Evolutionary conservation across 1,140 invertebrate species (phyloP).

Genomic region (Hestina assimilis): DNA sequence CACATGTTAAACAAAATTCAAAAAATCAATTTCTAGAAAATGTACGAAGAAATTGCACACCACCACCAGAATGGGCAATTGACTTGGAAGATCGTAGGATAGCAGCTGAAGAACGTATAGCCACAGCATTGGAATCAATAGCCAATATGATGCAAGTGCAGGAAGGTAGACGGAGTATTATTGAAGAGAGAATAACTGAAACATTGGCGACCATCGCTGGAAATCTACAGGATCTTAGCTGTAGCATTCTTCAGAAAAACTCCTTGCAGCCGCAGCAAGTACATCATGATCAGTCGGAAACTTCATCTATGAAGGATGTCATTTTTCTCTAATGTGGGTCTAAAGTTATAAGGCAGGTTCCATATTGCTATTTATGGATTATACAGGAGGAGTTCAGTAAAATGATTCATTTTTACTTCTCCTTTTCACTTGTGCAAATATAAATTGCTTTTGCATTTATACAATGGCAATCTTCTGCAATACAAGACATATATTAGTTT

Average conservation of each 20-base stretch:
- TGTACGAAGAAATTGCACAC: constrained; percentile 25
- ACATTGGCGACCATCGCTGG: constrained; percentile 55
- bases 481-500: too few relatives aligned
- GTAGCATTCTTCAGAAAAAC: constrained; percentile 25
- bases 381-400: too few relatives aligned
- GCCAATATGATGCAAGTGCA: constrained; percentile 47
- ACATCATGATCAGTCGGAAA: constrained; percentile 37
- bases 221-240: constrained; percentile 56
- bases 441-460: too few relatives aligned
- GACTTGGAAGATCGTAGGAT: constrained; percentile 63
- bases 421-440: too few relatives aligned
- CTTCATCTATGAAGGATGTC: constrained; percentile 43
- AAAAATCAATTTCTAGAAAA: constrained; percentile 36
- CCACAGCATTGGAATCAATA: constrained; percentile 55
- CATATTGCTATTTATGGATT: too few relatives aligned
- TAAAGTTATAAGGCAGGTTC: too few relatives aligned
- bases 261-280: constrained; percentile 46
- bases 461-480: too few relatives aligned
- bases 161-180: constrained; percentile 45
- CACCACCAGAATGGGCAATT: constrained; percentile 64
- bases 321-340: constrained; percentile 44
- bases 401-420: too few relatives aligned
- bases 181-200: constrained; percentile 54
- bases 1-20: background rate
- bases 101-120: constrained; percentile 58